phyloP scores from a whole-genome alignment of 2,888 invertebrate genomes.

The Plemyria rubiginata region DNA sequence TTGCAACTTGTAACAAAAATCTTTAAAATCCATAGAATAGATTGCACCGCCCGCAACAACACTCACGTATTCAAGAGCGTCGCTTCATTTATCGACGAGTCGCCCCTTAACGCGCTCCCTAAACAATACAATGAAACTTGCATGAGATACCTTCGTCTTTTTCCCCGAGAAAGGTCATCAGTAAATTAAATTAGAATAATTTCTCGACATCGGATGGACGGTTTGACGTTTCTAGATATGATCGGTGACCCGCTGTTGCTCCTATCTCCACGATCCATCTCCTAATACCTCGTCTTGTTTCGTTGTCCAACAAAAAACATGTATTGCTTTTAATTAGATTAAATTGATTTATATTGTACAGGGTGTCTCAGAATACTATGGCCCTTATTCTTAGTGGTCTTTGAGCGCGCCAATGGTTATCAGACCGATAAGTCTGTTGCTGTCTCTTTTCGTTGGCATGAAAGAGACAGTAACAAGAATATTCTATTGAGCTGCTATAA shows the following conservation, averaged over 20 bases:
- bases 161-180: constrained; percentile 71
- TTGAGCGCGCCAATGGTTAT: too few species aligned
- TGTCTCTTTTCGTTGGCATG: too few species aligned
- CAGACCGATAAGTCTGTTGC: too few species aligned
- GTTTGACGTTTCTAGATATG: constrained; percentile 79
- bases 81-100: constrained; percentile 20
- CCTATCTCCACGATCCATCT: constrained; percentile 80
- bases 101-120: constrained; percentile 58
- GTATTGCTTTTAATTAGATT: constrained; percentile 85
- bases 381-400: too few species aligned
- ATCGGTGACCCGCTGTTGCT: constrained; percentile 79
- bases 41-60: neutral
- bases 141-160: constrained; percentile 62
- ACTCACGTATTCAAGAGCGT: constrained; percentile 22
- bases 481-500: too few species aligned
- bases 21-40: too few species aligned
- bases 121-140: constrained; percentile 69
- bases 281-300: constrained; percentile 81
- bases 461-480: too few species aligned
- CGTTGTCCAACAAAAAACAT: constrained; percentile 80
- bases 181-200: constrained; percentile 84
- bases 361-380: constrained; percentile 12
- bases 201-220: constrained; percentile 79
- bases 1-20: too few species aligned
- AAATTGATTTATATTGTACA: constrained; percentile 80